Evolutionary conservation across 2,113 vertebrate species (phyloP), one percentile per base, ranked within the genome.

Genomic region (Mus pahari): DNA sequence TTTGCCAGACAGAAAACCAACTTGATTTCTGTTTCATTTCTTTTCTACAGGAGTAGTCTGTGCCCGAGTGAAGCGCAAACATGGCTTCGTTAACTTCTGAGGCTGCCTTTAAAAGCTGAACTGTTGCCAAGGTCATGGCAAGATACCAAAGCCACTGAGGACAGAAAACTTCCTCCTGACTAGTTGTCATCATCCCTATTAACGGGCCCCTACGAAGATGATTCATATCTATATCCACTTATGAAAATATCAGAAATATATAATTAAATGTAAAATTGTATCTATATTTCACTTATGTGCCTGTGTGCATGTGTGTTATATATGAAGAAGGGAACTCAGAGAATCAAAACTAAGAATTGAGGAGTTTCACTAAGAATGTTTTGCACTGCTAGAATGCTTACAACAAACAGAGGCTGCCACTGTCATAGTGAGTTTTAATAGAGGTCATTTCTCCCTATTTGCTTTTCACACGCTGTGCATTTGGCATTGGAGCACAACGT

Each of bases 1-100:
- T 73, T 70, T 78, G 33, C 33, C 36, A 26, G 36, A 89, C 36
- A 66, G 71, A 88, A 96, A 94, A 83, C 13, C 71, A 48, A 68
- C 28, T 81, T 70, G 81, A 97, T 94, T 58, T 45, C 71, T 89
- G 11, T n/a, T 62, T 86, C 86, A 55, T 94, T 96, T 89, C 89
- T 83, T 92, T 79, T 58, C 78, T 60, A 87, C 77, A 77, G 24
- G 1, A 2, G 86, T 48, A 39, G 11, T 50, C 58, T 73, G 22
- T 26, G 53, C 12, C 64, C 33, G 24, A 14, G 4, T 78, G 53
- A 90, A 75, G 71, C 70, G 20, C 22, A 74, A 60, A 19, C 48
- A 17, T n/a, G 24, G 9, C 53, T 97, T 68, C 62, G 68, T 89
- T 89, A 45, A 74, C 42, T 45, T 62, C 84, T 77, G 17, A 81